Evolutionary conservation across 2,797 vertebrate genomes (phyloP).

Genomic region (Clamator glandarius): DNA sequence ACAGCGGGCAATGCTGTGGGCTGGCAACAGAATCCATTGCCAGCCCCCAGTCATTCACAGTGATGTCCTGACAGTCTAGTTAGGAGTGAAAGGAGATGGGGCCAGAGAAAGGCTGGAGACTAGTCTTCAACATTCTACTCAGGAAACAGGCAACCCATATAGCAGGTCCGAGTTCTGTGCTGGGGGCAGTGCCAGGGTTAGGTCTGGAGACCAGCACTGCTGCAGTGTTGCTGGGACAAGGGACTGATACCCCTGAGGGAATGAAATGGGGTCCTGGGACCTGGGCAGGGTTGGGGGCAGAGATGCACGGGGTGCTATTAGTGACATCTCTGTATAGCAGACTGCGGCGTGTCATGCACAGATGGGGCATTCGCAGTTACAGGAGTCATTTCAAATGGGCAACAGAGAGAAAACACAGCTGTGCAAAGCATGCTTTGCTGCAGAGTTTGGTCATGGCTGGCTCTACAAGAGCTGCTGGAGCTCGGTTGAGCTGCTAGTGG

Average conservation of each 20-base stretch:
- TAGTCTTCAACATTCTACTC: background rate
- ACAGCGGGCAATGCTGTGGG: background rate
- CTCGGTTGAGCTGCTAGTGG: background rate
- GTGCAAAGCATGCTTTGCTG: accelerated
- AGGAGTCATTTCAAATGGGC: background rate
- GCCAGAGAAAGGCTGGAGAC: background rate
- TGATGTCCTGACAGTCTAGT: background rate
- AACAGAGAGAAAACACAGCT: background rate
- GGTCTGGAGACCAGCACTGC: background rate
- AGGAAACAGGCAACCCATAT: background rate
- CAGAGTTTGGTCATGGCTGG: background rate
- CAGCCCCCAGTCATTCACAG: background rate
- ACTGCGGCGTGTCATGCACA: background rate
- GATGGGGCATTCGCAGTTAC: background rate
- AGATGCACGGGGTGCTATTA: background rate
- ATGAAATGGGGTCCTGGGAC: background rate
- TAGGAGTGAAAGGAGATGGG: background rate
- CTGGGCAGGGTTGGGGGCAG: background rate
- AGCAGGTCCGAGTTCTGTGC: background rate
- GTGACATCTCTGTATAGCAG: background rate
- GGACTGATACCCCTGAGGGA: background rate
- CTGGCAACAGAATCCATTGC: background rate
- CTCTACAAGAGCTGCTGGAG: background rate
- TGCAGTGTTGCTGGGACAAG: background rate
- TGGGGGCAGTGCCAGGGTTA: background rate